Evolutionary conservation across 2,888 invertebrate species (phyloP), one percentile per base, ranked within the genome.

Genomic region (Phorcus lineatus): DNA sequence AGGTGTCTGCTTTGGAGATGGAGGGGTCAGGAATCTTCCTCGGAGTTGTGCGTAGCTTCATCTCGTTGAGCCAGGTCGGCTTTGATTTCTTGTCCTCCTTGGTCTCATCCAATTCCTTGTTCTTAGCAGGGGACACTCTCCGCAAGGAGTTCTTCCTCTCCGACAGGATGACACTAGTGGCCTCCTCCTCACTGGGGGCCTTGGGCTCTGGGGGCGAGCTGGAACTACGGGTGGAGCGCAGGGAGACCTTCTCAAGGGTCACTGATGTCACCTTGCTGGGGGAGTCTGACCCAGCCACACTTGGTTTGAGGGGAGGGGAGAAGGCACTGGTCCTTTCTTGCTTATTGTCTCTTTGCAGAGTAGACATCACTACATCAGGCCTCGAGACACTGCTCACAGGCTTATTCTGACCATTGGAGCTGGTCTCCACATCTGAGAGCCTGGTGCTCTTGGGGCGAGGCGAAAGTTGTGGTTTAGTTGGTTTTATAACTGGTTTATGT

Each of bases 111-210:
- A 19, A 57, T 17, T 70, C 70, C n/a, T 17, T 70, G 36, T n/a
- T 70, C 70, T 70, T 70, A 16, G 28, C 62, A 16, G 62, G 62
- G 4, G 62, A 62, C 36, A 70, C 70, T 70, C 40, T 70, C 36
- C 70, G 28, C 19, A 70, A 40, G 36, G 70, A 70, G 70, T 70
- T 70, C 70, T 70, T 70, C 40, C 70, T 70, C 70, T 70, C 70
- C 3, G 70, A 31, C 36, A 70, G 70, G 36, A 70, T 36, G 40
- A 40, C 70, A n/a, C 40, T 70, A 7, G 28, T n/a, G n/a, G n/a
- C n/a, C n/a, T n/a, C n/a, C 70, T 70, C 70, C 70, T 19, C 40
- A 31, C 40, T 70, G 40, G n/a, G 36, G n/a, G 24, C 70, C 40
- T 70, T 70, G 11, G 62, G 16, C 24, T 62, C 62, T 1, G 67